Conservation (phyloP, 1,140 invertebrate species). For the Caenorhabditis elegans region WBcel235 BX284606.5:6722001-6722500, state of each 20-base stretch:
- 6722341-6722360: constrained; percentile 74
- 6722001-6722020: constrained; percentile 83
- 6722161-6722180: constrained; percentile 80
- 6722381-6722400: constrained; percentile 89
- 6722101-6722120: constrained; percentile 73
- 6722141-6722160: constrained; percentile 92
- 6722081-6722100: constrained; percentile 83
- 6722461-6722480: constrained; percentile 69
- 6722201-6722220: constrained; percentile 40
- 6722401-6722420: constrained; percentile 88
- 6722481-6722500: too few relatives aligned
- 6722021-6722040: constrained; percentile 74
- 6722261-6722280: constrained; percentile 72
- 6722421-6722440: constrained; percentile 87
- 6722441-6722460: constrained; percentile 84
- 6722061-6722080: constrained; percentile 74
- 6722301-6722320: constrained; percentile 84
- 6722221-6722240: neutral
- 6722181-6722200: constrained; percentile 77
- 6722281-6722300: constrained; percentile 79
- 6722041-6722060: neutral
- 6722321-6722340: constrained; percentile 84
- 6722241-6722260: constrained; percentile 54
- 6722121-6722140: constrained; percentile 92
- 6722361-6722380: constrained; percentile 77